phyloP scores from a whole-genome alignment of 2,888 invertebrate genomes.

The Eilema griseolum region DNA sequence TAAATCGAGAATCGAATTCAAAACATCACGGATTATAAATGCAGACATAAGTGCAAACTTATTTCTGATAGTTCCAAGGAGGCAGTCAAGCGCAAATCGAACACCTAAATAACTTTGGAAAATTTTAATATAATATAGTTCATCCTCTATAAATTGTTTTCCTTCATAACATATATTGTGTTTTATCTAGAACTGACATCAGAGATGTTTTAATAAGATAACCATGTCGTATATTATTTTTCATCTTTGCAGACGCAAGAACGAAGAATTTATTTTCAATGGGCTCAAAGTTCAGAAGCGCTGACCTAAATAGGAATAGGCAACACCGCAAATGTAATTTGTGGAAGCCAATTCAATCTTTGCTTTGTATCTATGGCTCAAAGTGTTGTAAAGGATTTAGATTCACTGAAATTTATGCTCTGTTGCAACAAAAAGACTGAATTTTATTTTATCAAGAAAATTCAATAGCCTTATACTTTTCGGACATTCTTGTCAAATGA shows the following conservation, averaged over 20 bases:
- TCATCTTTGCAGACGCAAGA: not conserved
- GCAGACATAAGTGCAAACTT: not conserved
- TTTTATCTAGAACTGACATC: not conserved
- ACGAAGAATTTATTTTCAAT: conserved; percentile 24
- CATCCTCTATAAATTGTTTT: not conserved
- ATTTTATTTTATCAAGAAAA: conserved; percentile 43
- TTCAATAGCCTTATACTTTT: not conserved
- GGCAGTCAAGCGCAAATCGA: not conserved
- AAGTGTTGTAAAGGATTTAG: conserved; percentile 60
- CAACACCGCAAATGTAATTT: conserved; percentile 62
- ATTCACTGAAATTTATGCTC: conserved; percentile 50
- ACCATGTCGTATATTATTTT: not conserved
- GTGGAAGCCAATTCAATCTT: conserved; percentile 65
- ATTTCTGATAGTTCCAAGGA: not conserved
- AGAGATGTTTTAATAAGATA: conserved; percentile 11
- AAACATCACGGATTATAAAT: not conserved
- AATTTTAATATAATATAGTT: not conserved
- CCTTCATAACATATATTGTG: not conserved
- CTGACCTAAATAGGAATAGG: conserved; percentile 58
- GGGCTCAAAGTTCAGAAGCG: conserved; percentile 30
- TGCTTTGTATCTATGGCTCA: conserved; percentile 50
- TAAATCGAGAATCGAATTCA: no score
- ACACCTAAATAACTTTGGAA: conserved; percentile 4
- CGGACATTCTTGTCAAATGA: not conserved
- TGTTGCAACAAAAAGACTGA: conserved; percentile 44